Base-by-base conservation (phyloP, 2,797 vertebrate species). In the Halcyon smyrnensis region DNA sequence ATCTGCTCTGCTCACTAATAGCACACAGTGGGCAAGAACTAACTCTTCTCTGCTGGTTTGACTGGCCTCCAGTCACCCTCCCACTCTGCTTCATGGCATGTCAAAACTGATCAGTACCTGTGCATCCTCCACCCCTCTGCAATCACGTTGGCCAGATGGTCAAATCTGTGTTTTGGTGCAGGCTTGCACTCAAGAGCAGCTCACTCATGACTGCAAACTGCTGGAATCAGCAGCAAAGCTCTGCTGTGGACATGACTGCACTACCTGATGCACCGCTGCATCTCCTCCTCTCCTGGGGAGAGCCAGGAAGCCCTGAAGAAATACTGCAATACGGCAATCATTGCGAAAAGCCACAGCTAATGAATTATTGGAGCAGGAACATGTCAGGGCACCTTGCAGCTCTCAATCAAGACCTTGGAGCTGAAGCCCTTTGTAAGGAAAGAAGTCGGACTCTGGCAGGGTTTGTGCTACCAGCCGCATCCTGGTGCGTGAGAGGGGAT, bases 101-200 rank as follows among this genome's bases (percentile, higher is more conserved):
- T 78, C 88, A 90, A 86, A 86, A 69, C 36, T 36, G 63, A 86
- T 94, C 74, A 56, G 88, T 90, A 96, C 86, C 90, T 96, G 80
- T 59, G 24, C 1, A 1, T 56, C 51, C 46, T 78, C 54, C 32
- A 20, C 20, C 37, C 37, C 19, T 87, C 76, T 82, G 80, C 77
- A 79, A 9, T 79, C 39, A 5, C 4, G 5, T 9, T 46, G 63
- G 59, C 80, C 92, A 92, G 88, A 70, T 88, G 95, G 90, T 60
- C 86, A 41, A 69, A 24, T 32, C 77, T 63, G 50, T 16, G 67
- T 54, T 87, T 67, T 32, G 43, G 80, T 3, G 74, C 63, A 6
- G 23, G 19, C 19, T 59, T 32, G 80, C 65, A 6, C 41, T 78
- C 65, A 23, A 68, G 46, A 43, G 63, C 74, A 76, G 34, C 4